Evolutionary conservation across 2,888 invertebrate genomes (phyloP), one percentile per base, ranked within the genome.

Genomic region (Epistrophe eligans): DNA sequence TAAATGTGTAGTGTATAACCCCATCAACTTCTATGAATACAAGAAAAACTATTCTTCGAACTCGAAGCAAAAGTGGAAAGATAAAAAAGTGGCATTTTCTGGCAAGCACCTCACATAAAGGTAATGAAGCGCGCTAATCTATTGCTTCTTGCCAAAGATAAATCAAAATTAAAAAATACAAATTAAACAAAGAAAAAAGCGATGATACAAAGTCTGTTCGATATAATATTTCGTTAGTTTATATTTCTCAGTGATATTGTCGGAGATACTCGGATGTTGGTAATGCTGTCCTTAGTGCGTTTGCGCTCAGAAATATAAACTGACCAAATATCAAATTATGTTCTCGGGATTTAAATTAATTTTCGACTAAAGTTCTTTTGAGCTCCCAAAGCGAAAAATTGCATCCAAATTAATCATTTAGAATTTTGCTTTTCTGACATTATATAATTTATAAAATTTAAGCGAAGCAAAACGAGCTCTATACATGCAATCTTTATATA

Each of bases 81-180:
- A n/a, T 24, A 52, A 28, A 19, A 38, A 40, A 28, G n/a, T 71
- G 48, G 67, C 38, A 72, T 79, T 87, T 83, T 74, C 71, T 83
- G 82, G 83, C 87, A 87, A 83, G 77, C 71, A 66, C 52, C 58
- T 74, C 77, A 48, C 57, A 77, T 64, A 64, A 62, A 70, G 50
- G 77, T 67, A 82, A 74, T 64, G 73, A 74, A 79, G 81, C 73
- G 17, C 35, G 35, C 57, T 58, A 17, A 8, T 71, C 43, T 50
- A 11, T 45, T n/a, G 52, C 64, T 50, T 52, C 28, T 67, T 62
- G 50, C n/a, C 19, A 35, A 55, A 60, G 7, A 81, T 40, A 50
- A 45, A 55, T 52, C 2, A 66, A 72, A 58, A 11, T 11, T 50
- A 38, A 66, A 43, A 55, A n/a, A 5, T 15, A 15, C 43, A 66